Base-by-base conservation (phyloP, 2,113 vertebrate species). In the Cricetomys ansorgei region DNA sequence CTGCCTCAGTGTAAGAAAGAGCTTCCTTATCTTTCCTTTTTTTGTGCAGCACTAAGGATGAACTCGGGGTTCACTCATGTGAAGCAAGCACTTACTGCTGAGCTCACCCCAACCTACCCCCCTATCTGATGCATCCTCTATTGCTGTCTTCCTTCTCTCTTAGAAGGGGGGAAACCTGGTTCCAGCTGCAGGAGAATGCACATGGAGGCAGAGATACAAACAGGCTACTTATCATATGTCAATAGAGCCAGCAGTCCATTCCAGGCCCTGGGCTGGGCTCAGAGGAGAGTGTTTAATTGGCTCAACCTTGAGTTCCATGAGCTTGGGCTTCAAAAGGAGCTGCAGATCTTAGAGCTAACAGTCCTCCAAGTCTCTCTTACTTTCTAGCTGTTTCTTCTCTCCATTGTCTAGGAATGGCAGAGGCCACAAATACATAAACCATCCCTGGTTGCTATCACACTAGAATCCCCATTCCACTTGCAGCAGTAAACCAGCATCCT, bases 201-300 rank as follows among this genome's bases (percentile, higher is more conserved):
- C 1, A 11, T 1, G 0, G 31, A 62, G 21, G 55, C 13, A 45
- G 53, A 13, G 10, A 45, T 9, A 5, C 37, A 40, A 64, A 19
- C 1, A 7, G 0, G 43, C 37, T 21, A 21, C 5, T 40, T n/a
- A 21, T 1, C 5, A 34, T 31, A 43, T 0, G 27, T 31, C 48
- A 17, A 0, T 0, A 0, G 6, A 85, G 10, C 27, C 70, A 37
- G n/a, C 1, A 64, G 0, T 40, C 5, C 2, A 0, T 11, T 4
- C 4, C 1, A 1, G 45, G 37, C 53, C 79, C 77, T 16, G 80
- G 7, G 0, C n/a, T 5, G 23, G 34, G n/a, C 2, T 16, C 83
- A 13, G 62, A 86, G 25, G 43, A 86, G 16, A 62, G 48, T 5
- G 55, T 87, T 34, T 87, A 29, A 70, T 5, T 31, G 27, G 48